Evolutionary conservation across 2,888 invertebrate species (phyloP).

Genomic region (Coleophora deauratella): DNA sequence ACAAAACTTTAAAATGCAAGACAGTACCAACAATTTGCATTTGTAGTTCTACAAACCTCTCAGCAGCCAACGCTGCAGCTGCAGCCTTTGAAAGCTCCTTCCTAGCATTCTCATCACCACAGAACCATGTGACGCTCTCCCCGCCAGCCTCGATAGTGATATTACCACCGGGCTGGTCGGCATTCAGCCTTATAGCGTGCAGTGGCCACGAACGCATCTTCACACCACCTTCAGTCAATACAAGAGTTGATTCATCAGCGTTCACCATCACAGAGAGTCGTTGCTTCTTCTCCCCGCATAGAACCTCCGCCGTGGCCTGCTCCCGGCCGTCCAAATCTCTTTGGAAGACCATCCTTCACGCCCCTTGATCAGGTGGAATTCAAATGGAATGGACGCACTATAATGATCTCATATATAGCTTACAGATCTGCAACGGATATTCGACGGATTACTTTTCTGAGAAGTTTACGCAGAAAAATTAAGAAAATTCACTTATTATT

Average conservation of each 20-base stretch:
- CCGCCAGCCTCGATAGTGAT: constrained; percentile 23
- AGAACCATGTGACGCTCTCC: constrained; percentile 24
- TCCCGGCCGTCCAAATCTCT: constrained; percentile 35
- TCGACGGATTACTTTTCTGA: no score
- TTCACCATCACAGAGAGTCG: constrained; percentile 15
- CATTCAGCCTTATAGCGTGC: constrained; percentile 18
- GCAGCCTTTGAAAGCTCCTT: constrained; percentile 19
- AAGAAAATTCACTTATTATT: no score
- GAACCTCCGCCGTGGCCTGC: constrained; percentile 23
- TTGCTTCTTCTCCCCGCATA: constrained; percentile 18
- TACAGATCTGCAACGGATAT: no score
- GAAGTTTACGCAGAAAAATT: no score
- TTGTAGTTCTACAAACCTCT: constrained; percentile 44
- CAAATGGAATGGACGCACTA: background rate
- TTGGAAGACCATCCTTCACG: constrained; percentile 15
- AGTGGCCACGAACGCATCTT: constrained; percentile 24
- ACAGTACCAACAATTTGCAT: no score
- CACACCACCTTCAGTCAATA: constrained; percentile 19
- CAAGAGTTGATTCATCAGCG: constrained; percentile 12
- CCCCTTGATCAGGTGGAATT: background rate
- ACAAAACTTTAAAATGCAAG: no score
- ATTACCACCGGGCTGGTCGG: constrained; percentile 22
- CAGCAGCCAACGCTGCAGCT: constrained; percentile 81
- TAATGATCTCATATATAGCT: background rate
- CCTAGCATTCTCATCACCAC: constrained; percentile 18